A percentile compares a stretch with the other conserved stretches of the same genome.
These are phyloP conservation scores for Hoplias malabaricus DNA, from an alignment of 2,113 vertebrate species.

Conservation along the genomic window DNA sequence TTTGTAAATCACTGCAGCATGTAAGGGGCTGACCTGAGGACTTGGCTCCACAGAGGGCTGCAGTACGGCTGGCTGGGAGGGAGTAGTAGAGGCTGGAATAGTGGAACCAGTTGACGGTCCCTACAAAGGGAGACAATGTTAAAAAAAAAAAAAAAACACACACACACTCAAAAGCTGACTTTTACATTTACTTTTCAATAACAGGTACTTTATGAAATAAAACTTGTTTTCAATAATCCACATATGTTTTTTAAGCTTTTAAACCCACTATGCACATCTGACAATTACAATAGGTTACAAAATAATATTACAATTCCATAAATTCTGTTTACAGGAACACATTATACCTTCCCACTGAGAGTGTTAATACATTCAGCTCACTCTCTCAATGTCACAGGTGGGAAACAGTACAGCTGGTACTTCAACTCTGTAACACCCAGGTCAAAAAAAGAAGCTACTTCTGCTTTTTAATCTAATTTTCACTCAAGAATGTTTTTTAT, in stretches of 20 bases:
- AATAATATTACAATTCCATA: no score
- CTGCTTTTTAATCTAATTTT: neutral
- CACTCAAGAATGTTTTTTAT: no score
- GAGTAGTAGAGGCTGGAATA: constrained; percentile 67
- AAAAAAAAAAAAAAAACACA: neutral
- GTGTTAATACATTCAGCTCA: neutral
- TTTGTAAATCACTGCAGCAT: neutral
- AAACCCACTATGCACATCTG: no score
- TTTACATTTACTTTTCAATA: no score
- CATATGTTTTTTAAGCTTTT: neutral
- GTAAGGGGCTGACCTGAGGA: constrained; percentile 77
- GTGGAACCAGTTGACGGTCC: constrained; percentile 72
- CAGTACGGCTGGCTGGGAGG: constrained; percentile 87
- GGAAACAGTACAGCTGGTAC: neutral
- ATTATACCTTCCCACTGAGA: neutral
- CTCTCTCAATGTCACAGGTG: neutral
- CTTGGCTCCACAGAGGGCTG: constrained; percentile 89
- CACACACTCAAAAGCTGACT: no score
- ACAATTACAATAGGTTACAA: no score
- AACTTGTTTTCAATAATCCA: no score
- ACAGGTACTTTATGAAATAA: no score
- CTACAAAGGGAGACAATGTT: constrained; percentile 60
- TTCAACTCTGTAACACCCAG: neutral
- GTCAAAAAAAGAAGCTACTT: no score
- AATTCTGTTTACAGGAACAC: no score